phyloP scores from a whole-genome alignment of 2,888 invertebrate species.

The Criorhina ranunculi region DNA sequence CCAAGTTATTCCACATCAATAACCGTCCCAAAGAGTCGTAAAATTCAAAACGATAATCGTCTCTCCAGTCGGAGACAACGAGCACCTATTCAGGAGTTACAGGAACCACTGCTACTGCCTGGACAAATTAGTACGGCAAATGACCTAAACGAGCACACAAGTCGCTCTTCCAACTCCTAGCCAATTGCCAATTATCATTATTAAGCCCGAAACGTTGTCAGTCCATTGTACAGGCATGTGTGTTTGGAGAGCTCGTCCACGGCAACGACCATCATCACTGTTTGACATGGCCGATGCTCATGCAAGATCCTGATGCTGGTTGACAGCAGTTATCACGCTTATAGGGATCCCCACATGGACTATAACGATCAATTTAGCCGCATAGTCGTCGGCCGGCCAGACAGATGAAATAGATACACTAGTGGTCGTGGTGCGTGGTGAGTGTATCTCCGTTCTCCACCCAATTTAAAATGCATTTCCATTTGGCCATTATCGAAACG shows the following conservation, averaged over 20 bases:
- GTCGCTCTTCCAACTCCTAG: slow-evolving; percentile 18
- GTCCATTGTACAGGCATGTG: not conserved
- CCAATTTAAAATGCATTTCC: slow-evolving; percentile 63
- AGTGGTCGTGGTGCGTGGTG: no score
- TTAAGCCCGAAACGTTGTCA: slow-evolving; percentile 53
- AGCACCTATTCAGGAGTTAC: slow-evolving; percentile 64
- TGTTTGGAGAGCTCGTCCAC: slow-evolving; percentile 18
- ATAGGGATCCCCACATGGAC: slow-evolving; percentile 54
- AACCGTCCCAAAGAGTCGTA: slow-evolving; percentile 51
- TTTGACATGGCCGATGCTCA: slow-evolving; percentile 49
- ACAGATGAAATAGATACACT: slow-evolving; percentile 19
- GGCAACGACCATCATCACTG: slow-evolving; percentile 57
- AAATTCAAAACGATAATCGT: slow-evolving; percentile 59
- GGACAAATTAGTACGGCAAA: slow-evolving; percentile 72
- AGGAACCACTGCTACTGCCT: slow-evolving; percentile 45
- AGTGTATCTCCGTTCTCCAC: slow-evolving; percentile 27
- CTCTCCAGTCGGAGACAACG: slow-evolving; percentile 1
- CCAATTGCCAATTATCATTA: slow-evolving; percentile 69
- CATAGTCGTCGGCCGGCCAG: slow-evolving; percentile 9
- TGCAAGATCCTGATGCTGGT: slow-evolving; percentile 63
- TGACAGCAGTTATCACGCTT: slow-evolving; percentile 74
- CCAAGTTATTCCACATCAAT: slow-evolving; percentile 45
- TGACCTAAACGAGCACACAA: slow-evolving; percentile 65
- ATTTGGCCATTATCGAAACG: slow-evolving; percentile 68
- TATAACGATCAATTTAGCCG: slow-evolving; percentile 59